phyloP scores from a whole-genome alignment of 2,888 invertebrate species.

The Cynaeus angustus region DNA sequence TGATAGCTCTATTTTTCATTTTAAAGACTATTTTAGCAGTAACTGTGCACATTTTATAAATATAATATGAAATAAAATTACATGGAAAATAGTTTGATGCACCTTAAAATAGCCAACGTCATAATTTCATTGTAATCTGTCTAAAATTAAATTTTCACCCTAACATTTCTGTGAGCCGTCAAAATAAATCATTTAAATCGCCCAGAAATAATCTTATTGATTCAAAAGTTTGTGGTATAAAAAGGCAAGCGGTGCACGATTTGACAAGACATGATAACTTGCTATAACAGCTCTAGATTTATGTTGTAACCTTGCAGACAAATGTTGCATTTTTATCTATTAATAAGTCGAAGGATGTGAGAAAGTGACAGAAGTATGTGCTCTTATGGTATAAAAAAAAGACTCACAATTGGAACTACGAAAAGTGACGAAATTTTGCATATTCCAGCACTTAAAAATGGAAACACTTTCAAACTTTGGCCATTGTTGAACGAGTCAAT shows the following conservation, averaged over 20 bases:
- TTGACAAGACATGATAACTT: conserved; percentile 7
- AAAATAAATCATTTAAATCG: conserved; percentile 10
- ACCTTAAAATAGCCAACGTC: no score
- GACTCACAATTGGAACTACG: conserved; percentile 23
- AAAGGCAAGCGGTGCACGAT: background rate
- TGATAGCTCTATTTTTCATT: background rate
- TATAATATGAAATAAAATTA: no score
- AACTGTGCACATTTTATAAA: background rate
- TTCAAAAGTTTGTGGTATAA: background rate
- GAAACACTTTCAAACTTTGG: conserved; percentile 29
- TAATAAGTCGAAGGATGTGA: conserved; percentile 4
- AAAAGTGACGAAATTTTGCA: conserved; percentile 1
- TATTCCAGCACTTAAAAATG: conserved; percentile 11
- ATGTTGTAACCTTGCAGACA: conserved; percentile 14
- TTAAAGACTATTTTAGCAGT: background rate
- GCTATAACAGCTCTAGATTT: conserved; percentile 1
- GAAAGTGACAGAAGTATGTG: no score
- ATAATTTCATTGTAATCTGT: no score
- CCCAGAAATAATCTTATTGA: conserved; percentile 6
- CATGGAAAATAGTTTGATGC: no score
- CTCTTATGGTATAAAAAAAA: no score
- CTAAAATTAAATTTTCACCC: no score
- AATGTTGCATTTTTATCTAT: conserved; percentile 19
- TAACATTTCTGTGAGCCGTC: no score
- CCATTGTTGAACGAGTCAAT: conserved; percentile 24